A percentile compares a stretch with the other conserved stretches of the same genome.
These are phyloP conservation scores for Bombus confusus DNA, from an alignment of 1,140 invertebrate genomes.

Conservation along the genomic window DNA sequence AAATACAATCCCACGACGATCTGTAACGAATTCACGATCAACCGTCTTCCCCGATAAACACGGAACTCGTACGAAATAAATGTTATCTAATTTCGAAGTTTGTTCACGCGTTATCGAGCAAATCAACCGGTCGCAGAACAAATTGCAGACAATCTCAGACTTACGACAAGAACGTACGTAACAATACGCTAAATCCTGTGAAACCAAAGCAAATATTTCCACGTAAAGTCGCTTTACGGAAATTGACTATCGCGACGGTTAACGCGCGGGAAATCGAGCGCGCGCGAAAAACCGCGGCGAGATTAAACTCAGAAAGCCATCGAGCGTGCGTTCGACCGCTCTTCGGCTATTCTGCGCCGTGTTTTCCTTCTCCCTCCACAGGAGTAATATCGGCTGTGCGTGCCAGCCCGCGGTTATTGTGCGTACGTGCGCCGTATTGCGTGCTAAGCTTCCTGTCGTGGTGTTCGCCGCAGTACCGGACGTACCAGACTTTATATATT, in stretches of 20 bases:
- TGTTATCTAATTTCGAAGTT: no score
- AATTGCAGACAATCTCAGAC: no score
- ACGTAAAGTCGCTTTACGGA: not conserved
- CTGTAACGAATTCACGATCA: no score
- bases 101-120: no score
- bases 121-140: no score
- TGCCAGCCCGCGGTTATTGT: constrained; percentile 31
- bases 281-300: not conserved
- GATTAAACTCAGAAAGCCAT: constrained; percentile 20
- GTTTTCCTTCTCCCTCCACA: not conserved
- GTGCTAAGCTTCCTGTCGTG: constrained; percentile 25
- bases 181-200: no score
- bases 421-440: constrained; percentile 38
- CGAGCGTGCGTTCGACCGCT: not conserved
- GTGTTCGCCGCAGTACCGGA: not conserved
- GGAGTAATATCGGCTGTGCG: constrained; percentile 18
- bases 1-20: no score
- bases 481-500: constrained; percentile 33
- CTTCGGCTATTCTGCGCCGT: not conserved
- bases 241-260: not conserved
- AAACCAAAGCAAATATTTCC: no score
- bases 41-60: no score
- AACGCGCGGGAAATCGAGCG: not conserved
- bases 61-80: no score
- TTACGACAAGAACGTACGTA: no score